phyloP scores from a whole-genome alignment of 30 jellyfish, hydroid and myxozoan genomes.

The Hydra vulgaris region DNA sequence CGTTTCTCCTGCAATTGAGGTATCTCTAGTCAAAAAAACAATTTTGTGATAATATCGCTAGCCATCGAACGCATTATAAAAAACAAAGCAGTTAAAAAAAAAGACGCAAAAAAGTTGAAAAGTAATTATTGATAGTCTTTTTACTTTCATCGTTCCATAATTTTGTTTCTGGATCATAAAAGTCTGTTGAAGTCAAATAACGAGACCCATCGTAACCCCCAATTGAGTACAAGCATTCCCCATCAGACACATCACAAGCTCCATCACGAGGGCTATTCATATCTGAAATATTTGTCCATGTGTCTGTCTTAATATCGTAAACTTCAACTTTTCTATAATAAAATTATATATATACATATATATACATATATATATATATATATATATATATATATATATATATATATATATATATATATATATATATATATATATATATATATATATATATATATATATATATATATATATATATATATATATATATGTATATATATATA shows the following conservation, averaged over 20 bases:
- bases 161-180: conserved; percentile 56
- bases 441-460: too few species aligned
- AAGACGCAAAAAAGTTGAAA: too few species aligned
- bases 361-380: too few species aligned
- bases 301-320: conserved; percentile 55
- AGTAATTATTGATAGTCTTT: too few species aligned
- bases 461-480: too few species aligned
- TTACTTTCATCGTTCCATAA: conserved; percentile 63
- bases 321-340: conserved; percentile 67
- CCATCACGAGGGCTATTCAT: conserved; percentile 90
- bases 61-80: too few species aligned
- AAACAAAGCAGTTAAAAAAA: background rate
- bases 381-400: too few species aligned
- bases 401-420: too few species aligned
- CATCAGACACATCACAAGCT: conserved; percentile 84
- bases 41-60: background rate
- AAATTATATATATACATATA: background rate
- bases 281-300: conserved; percentile 68
- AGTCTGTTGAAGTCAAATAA: conserved; percentile 63
- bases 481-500: too few species aligned
- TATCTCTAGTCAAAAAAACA: conserved; percentile 26
- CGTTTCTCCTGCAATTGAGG: conserved; percentile 53
- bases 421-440: too few species aligned
- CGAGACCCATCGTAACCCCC: conserved; percentile 90
- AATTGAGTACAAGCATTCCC: conserved; percentile 61